phyloP scores from a whole-genome alignment of 2,797 vertebrate species.

The Orestias chungarensis region DNA sequence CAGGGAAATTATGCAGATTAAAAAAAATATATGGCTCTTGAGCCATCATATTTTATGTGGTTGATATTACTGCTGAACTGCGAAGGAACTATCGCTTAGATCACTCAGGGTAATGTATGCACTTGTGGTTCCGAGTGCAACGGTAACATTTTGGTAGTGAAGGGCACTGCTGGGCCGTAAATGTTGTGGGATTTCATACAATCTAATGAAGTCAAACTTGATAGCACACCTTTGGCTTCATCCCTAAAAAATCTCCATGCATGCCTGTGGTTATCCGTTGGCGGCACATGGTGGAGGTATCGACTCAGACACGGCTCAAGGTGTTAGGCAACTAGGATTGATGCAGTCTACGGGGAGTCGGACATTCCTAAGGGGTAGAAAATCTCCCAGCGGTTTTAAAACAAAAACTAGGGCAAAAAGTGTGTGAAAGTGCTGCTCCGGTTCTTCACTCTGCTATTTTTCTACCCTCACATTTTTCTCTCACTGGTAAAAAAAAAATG shows the following conservation, averaged over 20 bases:
- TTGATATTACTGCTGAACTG: background rate
- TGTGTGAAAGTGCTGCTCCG: conserved; percentile 43
- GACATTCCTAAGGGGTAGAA: conserved; percentile 64
- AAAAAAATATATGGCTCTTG: conserved; percentile 19
- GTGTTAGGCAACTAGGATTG: conserved; percentile 62
- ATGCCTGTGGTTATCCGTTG: conserved; percentile 59
- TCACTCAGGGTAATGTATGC: background rate
- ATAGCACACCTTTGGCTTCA: conserved; percentile 25
- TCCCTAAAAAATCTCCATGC: conserved; percentile 37
- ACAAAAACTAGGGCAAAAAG: conserved; percentile 71
- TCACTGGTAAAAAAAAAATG: conserved; percentile 26
- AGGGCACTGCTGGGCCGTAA: conserved; percentile 4
- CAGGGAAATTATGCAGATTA: conserved; percentile 29
- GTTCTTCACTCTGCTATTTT: conserved; percentile 38
- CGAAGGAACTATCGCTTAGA: background rate
- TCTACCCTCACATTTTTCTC: conserved; percentile 24
- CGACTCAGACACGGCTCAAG: conserved; percentile 59
- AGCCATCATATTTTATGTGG: background rate
- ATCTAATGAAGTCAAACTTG: conserved; percentile 12
- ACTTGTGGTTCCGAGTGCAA: background rate
- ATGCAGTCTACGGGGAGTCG: conserved; percentile 67
- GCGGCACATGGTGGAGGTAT: conserved; percentile 65
- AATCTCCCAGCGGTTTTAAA: conserved; percentile 59
- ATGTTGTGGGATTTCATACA: background rate
- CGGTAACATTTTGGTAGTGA: background rate